phyloP scores from a whole-genome alignment of 64 coral and sea anemone species.

The Catalaphyllia jardinei region DNA sequence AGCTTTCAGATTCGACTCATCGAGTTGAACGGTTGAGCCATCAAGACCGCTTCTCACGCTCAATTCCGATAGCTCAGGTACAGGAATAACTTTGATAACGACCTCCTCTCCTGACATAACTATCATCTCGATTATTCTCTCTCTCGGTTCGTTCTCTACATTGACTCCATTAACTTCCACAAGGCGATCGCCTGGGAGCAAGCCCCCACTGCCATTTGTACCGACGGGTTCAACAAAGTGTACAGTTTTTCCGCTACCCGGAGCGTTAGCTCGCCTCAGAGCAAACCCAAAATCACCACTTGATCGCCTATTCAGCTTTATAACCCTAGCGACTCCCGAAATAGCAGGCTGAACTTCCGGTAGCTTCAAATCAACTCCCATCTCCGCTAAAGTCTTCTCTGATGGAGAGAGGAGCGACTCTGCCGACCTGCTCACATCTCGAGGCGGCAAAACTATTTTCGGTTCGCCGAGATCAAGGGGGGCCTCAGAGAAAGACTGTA shows the following conservation, averaged over 20 bases:
- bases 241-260: conserved; percentile 76
- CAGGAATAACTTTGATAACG: conserved; percentile 89
- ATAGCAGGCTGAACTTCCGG: conserved; percentile 84
- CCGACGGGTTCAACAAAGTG: conserved; percentile 93
- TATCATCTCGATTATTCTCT: conserved; percentile 98
- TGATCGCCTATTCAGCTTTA: conserved; percentile 67
- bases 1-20: conserved; percentile 90
- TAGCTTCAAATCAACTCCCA: conserved; percentile 81
- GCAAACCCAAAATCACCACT: conserved; percentile 97
- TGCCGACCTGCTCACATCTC: conserved; percentile 44
- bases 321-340: conserved; percentile 77
- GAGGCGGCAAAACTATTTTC: conserved; percentile 40
- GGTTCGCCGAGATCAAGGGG: conserved; percentile 3
- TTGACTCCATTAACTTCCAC: conserved; percentile 95
- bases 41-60: conserved; percentile 93
- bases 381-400: conserved; percentile 80
- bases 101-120: conserved; percentile 89
- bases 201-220: conserved; percentile 44
- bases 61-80: conserved; percentile 90
- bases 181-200: conserved; percentile 87
- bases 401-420: conserved; percentile 69
- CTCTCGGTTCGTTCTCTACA: conserved; percentile 84
- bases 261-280: conserved; percentile 73
- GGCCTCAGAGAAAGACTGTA: not conserved
- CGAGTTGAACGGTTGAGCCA: conserved; percentile 86